A percentile compares a stretch with the other conserved stretches of the same genome.
phyloP scores from a whole-genome alignment of 2,888 invertebrate species.

The Spisula solida region DNA sequence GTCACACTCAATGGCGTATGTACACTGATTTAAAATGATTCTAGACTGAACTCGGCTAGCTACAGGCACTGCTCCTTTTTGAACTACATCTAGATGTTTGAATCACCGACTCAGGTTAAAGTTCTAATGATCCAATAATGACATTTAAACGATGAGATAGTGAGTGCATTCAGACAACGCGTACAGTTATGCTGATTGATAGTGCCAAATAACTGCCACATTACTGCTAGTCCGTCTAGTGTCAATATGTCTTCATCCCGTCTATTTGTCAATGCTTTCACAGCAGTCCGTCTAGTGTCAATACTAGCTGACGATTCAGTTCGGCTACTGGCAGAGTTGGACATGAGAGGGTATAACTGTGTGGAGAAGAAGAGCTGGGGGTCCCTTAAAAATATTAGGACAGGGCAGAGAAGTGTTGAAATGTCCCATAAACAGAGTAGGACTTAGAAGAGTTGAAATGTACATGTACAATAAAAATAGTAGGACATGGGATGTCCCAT shows the following conservation, averaged over 20 bases:
- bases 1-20: not conserved
- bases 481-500: no score
- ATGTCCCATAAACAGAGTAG: no score
- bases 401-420: not conserved
- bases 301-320: no score
- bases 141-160: not conserved
- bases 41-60: no score
- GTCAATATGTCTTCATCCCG: not conserved
- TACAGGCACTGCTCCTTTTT: not conserved
- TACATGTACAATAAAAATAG: no score
- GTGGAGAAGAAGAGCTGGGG: no score
- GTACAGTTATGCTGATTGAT: constrained; percentile 1
- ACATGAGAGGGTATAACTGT: no score
- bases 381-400: no score
- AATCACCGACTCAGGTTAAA: not conserved
- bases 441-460: not conserved
- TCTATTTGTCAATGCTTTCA: no score
- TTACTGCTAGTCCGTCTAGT: not conserved
- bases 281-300: not conserved
- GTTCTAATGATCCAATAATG: constrained; percentile 6
- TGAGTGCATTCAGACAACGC: not conserved
- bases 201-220: not conserved
- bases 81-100: not conserved
- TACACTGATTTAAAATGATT: not conserved
- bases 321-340: not conserved